Evolutionary conservation across 2,888 invertebrate species (phyloP).

Genomic region (Maniola hyperantus): DNA sequence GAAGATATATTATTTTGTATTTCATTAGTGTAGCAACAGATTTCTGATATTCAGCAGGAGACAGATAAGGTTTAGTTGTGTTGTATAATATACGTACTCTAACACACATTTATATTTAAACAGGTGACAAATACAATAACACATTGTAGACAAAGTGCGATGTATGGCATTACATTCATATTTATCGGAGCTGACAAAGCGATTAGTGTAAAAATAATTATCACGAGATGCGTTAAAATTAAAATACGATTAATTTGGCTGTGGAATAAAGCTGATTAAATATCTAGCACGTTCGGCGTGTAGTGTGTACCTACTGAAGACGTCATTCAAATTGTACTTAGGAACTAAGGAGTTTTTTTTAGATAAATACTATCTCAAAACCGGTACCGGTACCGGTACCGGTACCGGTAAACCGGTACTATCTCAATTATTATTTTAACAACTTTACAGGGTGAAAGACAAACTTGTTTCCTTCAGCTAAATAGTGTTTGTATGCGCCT

Average conservation of each 20-base stretch:
- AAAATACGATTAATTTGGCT: background rate
- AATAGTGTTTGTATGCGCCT: too few relatives aligned
- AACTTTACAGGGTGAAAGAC: too few relatives aligned
- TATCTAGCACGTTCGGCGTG: background rate
- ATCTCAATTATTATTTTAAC: too few relatives aligned
- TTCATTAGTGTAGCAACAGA: background rate
- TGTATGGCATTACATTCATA: background rate
- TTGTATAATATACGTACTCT: too few relatives aligned
- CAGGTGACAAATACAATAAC: background rate
- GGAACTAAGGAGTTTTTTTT: too few relatives aligned
- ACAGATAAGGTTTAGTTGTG: background rate
- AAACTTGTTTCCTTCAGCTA: too few relatives aligned
- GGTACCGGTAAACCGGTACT: too few relatives aligned
- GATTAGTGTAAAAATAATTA: background rate
- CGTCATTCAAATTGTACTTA: background rate
- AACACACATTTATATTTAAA: slow-evolving; percentile 1
- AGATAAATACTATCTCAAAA: too few relatives aligned
- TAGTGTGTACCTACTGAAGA: too few relatives aligned
- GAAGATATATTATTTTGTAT: too few relatives aligned
- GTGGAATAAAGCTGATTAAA: background rate
- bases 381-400: too few relatives aligned
- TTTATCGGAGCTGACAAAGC: background rate
- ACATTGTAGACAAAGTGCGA: background rate
- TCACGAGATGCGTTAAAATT: background rate
- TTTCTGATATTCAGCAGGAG: background rate